Conservation (phyloP, 2,113 vertebrate species). For the Chloebia gouldiae region DNA sequence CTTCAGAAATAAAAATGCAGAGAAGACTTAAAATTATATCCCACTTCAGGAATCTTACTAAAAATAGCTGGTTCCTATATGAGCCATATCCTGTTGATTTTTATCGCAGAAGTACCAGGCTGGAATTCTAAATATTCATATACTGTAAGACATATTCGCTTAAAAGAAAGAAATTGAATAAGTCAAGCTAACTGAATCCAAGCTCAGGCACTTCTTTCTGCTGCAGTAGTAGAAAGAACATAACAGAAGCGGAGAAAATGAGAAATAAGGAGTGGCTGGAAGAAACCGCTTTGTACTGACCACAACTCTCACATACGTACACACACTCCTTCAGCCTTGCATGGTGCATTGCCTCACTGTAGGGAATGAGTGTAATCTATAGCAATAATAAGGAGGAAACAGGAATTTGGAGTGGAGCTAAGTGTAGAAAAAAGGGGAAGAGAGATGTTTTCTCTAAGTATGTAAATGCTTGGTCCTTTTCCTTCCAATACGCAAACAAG, state of each 20-base stretch:
- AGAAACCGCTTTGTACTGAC: not conserved
- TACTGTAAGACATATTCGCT: not conserved
- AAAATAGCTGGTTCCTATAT: conserved; percentile 4
- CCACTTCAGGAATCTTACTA: conserved; percentile 3
- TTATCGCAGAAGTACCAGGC: not conserved
- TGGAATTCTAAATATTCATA: not conserved
- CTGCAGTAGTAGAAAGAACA: not conserved
- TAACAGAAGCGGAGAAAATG: not conserved
- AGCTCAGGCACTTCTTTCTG: not conserved
- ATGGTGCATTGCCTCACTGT: accelerated
- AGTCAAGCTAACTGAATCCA: not conserved
- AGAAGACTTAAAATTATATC: conserved; percentile 12
- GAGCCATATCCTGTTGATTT: conserved; percentile 14
- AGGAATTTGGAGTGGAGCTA: not conserved
- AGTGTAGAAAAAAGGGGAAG: not conserved
- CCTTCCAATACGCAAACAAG: not conserved
- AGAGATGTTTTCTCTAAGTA: not conserved
- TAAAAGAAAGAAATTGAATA: accelerated
- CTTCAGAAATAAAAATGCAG: conserved; percentile 33
- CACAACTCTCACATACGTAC: accelerated
- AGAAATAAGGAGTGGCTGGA: not conserved
- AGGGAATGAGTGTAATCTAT: not conserved
- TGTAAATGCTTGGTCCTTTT: not conserved
- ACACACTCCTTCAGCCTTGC: accelerated
- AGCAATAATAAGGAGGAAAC: not conserved